These are phyloP conservation scores for Leptinotarsa undecemlineata DNA, from an alignment of 1,140 invertebrate genomes.

Conservation along the genomic window DNA sequence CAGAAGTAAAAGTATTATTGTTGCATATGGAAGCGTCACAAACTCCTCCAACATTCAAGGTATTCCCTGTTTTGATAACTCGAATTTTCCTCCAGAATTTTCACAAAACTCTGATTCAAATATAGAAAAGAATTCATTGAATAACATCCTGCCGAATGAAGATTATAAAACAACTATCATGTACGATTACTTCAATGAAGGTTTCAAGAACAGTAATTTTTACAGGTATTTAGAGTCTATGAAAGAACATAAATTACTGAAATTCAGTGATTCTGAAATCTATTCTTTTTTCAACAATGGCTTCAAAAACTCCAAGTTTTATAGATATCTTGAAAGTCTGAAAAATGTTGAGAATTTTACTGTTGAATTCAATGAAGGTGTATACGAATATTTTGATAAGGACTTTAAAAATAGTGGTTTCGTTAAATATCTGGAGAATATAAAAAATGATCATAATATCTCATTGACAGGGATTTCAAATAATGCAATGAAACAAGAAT, in stretches of 20 bases:
- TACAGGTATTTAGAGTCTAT: slow-evolving; percentile 8
- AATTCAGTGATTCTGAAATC: slow-evolving; percentile 1
- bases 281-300: background rate
- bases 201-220: slow-evolving; percentile 17
- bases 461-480: background rate
- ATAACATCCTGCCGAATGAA: background rate
- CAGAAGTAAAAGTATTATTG: background rate
- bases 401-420: slow-evolving; percentile 16
- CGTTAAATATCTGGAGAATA: slow-evolving; percentile 15
- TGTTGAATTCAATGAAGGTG: slow-evolving; percentile 7
- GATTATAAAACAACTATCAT: background rate
- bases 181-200: slow-evolving; percentile 16
- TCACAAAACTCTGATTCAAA: background rate
- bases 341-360: slow-evolving; percentile 12
- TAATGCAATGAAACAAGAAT: slow-evolving; percentile 6
- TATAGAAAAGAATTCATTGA: background rate
- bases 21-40: background rate
- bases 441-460: background rate
- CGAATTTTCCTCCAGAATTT: background rate
- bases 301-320: slow-evolving; percentile 8
- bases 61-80: slow-evolving; percentile 8
- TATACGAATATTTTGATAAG: slow-evolving; percentile 12
- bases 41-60: background rate
- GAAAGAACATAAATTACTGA: background rate
- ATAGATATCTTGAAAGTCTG: slow-evolving; percentile 11